phyloP scores from a whole-genome alignment of 2,888 invertebrate species.

The Tipula lateralis region DNA sequence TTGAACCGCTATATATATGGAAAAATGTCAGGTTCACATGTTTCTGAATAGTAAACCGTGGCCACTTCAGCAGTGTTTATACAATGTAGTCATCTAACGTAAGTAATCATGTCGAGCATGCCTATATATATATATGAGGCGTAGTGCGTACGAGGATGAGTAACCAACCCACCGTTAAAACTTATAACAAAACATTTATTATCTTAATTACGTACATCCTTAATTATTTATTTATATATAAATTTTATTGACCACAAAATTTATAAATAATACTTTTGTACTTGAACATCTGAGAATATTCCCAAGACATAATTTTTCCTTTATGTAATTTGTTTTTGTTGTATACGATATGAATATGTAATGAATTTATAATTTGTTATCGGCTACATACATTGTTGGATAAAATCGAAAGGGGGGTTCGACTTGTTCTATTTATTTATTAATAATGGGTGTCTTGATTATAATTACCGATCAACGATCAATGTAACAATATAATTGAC shows the following conservation, averaged over 20 bases:
- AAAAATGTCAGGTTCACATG: no score
- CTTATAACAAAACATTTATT: conserved; percentile 13
- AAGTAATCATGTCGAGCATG: no score
- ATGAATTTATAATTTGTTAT: conserved; percentile 11
- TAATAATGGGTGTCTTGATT: conserved; percentile 19
- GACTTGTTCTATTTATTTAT: neutral
- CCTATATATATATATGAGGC: no score
- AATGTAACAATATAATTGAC: conserved; percentile 11
- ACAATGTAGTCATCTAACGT: no score
- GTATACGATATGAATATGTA: neutral
- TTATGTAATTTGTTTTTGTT: conserved; percentile 19
- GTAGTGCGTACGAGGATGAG: neutral
- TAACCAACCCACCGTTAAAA: neutral
- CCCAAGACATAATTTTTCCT: neutral
- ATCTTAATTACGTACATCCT: conserved; percentile 11
- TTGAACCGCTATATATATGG: no score
- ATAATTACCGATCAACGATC: conserved; percentile 15
- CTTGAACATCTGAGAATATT: neutral
- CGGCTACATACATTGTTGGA: neutral
- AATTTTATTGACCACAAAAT: neutral
- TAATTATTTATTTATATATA: neutral
- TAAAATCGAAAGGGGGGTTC: neutral
- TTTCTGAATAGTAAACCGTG: no score
- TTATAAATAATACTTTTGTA: neutral
- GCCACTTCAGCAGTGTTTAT: no score